Conservation (phyloP, 2,113 vertebrate genomes). For the Ceyx melanurus region DNA sequence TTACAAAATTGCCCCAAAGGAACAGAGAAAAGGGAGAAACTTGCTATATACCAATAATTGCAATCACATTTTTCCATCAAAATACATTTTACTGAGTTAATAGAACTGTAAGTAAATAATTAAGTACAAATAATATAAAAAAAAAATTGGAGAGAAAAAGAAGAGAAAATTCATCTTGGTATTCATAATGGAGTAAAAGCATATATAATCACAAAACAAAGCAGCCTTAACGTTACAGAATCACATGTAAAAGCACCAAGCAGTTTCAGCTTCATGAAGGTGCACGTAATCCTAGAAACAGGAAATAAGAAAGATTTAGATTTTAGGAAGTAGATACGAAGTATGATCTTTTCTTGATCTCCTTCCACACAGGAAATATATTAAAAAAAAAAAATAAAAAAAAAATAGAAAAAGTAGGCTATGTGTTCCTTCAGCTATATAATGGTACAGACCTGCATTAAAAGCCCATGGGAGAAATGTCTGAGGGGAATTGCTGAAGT, state of each 20-base stretch:
- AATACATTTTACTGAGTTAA: background rate
- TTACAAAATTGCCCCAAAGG: background rate
- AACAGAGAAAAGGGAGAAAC: background rate
- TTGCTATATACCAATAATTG: background rate
- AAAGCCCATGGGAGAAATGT: background rate
- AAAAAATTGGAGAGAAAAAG: background rate
- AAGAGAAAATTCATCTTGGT: background rate
- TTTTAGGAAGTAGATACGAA: background rate
- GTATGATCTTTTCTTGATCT: background rate
- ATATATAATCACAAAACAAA: background rate
- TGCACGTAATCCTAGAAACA: background rate
- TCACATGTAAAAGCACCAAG: background rate
- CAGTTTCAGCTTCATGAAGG: background rate
- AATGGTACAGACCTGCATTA: background rate
- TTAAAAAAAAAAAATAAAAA: background rate
- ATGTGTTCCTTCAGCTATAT: background rate
- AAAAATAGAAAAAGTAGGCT: background rate
- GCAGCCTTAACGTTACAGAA: background rate
- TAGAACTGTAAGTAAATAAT: background rate
- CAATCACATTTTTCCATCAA: background rate
- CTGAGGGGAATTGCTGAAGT: fast-evolving
- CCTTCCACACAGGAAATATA: background rate
- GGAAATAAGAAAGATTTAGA: background rate
- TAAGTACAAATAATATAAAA: background rate
- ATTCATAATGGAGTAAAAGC: background rate